Evolutionary conservation across 2,797 vertebrate genomes (phyloP), one percentile per base, ranked within the genome.

Genomic region (Mycteria americana): DNA sequence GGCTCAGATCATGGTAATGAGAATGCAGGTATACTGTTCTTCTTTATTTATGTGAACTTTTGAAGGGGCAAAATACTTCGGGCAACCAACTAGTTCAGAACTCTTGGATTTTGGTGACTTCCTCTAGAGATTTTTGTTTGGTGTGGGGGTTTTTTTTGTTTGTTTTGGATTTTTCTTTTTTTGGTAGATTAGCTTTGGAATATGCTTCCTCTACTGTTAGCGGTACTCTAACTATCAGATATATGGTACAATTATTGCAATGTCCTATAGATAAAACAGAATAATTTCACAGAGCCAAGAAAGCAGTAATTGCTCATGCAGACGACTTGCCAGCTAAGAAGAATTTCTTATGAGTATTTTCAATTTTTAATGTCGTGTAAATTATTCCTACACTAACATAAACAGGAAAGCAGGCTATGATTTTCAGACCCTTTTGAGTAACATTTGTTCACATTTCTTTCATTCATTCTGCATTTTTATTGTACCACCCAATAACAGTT

Each of bases 341-440:
- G 67, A 77, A 92, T 88, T 94, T 93, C 88, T 65, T 90, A 88
- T 13, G 27, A 91, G 65, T 85, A 64, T 90, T 94, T 96, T 97
- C 62, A 95, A 94, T 96, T 96, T 94, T 96, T 96, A 91, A 95
- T 93, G 79, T 57, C 72, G 87, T 79, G 74, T 85, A 96, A 95
- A 94, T 95, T 93, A 95, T 91, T 91, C 64, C 85, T 88, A 21
- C n/a, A 10, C 33, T 78, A 90, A 81, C 73, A 92, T 73, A 96
- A 95, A 95, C 68, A 95, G 91, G 77, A 91, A 95, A 92, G 86
- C 46, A 85, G 56, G 64, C 74, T 89, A 18, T 78, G 92, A 70
- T 95, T 96, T 95, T 95, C 91, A 90, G 83, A 72, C 41, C 59
- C 60, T 93, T 96, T 87, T 85, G 85, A 94, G 63, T 65, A 89